Evolutionary conservation across 2,797 vertebrate genomes (phyloP).

Genomic region (Sylvilagus floridanus): DNA sequence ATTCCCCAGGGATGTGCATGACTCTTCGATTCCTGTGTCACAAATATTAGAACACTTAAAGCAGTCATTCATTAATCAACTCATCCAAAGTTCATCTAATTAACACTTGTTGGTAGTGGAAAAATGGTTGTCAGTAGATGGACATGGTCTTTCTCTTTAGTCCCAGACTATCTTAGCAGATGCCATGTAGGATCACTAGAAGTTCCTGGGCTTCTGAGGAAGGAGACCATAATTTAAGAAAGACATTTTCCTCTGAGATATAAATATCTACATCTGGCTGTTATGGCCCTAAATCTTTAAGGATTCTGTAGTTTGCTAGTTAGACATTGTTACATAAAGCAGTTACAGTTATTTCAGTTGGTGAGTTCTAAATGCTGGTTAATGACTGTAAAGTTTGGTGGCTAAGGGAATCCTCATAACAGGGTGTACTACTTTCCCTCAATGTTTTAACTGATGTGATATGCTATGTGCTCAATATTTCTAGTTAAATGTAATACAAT

Average conservation of each 20-base stretch:
- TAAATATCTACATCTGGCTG: neutral
- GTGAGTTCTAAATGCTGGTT: constrained; percentile 41
- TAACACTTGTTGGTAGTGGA: neutral
- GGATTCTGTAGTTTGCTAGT: neutral
- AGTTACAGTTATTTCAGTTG: neutral
- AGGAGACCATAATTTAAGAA: neutral
- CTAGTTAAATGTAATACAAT: neutral
- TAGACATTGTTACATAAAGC: constrained; percentile 33
- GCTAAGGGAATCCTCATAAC: neutral
- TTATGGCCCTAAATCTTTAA: neutral
- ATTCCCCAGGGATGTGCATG: neutral
- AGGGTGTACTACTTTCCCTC: neutral
- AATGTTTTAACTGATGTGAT: constrained; percentile 18
- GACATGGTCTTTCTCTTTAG: neutral
- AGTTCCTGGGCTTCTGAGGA: neutral
- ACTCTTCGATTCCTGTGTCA: neutral
- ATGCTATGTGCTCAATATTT: neutral
- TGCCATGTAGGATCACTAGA: neutral
- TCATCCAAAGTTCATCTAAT: neutral
- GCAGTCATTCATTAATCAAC: neutral
- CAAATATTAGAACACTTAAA: neutral
- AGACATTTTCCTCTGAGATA: neutral
- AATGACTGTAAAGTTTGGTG: constrained; percentile 9
- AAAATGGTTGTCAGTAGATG: neutral
- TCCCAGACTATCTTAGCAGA: neutral